phyloP scores from a whole-genome alignment of 1,140 invertebrate species.

The Hyles vespertilio region DNA sequence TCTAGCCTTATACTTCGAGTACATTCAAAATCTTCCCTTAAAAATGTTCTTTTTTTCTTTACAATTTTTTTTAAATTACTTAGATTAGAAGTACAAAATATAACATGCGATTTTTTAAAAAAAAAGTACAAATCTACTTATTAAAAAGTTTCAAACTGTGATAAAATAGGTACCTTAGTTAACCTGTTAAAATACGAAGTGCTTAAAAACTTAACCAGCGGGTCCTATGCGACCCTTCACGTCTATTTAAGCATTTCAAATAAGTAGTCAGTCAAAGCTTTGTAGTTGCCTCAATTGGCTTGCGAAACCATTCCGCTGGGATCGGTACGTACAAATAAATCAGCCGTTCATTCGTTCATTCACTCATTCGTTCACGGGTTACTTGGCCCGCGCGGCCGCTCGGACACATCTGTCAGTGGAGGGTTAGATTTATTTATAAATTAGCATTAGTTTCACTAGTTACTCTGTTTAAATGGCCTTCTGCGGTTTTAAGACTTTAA shows the following conservation, averaged over 20 bases:
- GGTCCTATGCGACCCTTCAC: constrained; percentile 10
- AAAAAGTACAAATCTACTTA: too few species aligned
- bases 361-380: constrained; percentile 32
- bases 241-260: constrained; percentile 50
- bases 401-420: constrained; percentile 21
- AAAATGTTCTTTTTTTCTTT: too few species aligned
- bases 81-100: too few species aligned
- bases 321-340: constrained; percentile 49
- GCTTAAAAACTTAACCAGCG: too few species aligned
- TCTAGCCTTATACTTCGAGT: too few species aligned
- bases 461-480: not conserved
- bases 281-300: constrained; percentile 43
- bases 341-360: constrained; percentile 48
- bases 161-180: too few species aligned
- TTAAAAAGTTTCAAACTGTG: too few species aligned
- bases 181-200: too few species aligned
- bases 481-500: not conserved
- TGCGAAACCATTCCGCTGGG: constrained; percentile 32
- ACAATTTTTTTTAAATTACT: too few species aligned
- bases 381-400: constrained; percentile 15
- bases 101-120: too few species aligned
- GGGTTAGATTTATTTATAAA: constrained; percentile 26
- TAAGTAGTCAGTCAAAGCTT: constrained; percentile 51
- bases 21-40: too few species aligned
- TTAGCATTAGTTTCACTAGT: constrained; percentile 14